These are phyloP conservation scores for Sycobia sp. DNA, from an alignment of 1,140 invertebrate genomes.

Conservation along the genomic window DNA sequence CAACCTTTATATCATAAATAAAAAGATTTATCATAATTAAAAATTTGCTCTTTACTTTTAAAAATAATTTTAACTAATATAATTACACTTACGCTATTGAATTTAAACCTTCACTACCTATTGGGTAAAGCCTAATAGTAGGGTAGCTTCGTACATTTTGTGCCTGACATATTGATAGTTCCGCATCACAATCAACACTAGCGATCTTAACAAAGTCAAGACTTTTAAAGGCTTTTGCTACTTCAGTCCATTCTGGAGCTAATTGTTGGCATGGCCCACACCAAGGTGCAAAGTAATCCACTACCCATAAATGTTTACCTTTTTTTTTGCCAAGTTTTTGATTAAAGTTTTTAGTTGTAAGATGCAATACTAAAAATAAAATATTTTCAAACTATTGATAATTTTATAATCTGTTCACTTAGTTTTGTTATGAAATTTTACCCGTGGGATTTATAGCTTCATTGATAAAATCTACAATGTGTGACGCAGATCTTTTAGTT, in stretches of 20 bases:
- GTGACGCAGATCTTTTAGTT: conserved; percentile 62
- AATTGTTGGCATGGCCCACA: conserved; percentile 73
- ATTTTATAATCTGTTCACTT: too few relatives aligned
- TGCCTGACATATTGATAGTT: conserved; percentile 64
- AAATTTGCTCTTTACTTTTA: conserved; percentile 9
- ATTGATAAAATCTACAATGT: conserved; percentile 73
- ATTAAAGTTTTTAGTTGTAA: conserved; percentile 66
- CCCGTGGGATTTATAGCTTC: conserved; percentile 64
- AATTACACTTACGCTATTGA: conserved; percentile 60
- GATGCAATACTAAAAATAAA: conserved; percentile 63
- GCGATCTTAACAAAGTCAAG: conserved; percentile 68
- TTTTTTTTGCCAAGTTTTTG: conserved; percentile 61
- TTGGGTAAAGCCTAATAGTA: conserved; percentile 72
- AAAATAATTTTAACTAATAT: neutral
- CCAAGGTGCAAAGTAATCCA: conserved; percentile 75
- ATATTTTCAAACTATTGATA: neutral
- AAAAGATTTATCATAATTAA: too few relatives aligned
- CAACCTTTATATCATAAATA: conserved; percentile 53
- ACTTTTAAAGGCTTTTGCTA: conserved; percentile 59
- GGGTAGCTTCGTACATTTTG: conserved; percentile 73
- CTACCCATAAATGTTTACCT: conserved; percentile 64
- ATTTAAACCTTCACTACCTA: conserved; percentile 59
- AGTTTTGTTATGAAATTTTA: conserved; percentile 35
- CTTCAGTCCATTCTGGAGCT: conserved; percentile 67
- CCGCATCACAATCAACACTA: conserved; percentile 71